phyloP scores from a whole-genome alignment of 2,797 vertebrate species.

The Centroberyx gerrardi region DNA sequence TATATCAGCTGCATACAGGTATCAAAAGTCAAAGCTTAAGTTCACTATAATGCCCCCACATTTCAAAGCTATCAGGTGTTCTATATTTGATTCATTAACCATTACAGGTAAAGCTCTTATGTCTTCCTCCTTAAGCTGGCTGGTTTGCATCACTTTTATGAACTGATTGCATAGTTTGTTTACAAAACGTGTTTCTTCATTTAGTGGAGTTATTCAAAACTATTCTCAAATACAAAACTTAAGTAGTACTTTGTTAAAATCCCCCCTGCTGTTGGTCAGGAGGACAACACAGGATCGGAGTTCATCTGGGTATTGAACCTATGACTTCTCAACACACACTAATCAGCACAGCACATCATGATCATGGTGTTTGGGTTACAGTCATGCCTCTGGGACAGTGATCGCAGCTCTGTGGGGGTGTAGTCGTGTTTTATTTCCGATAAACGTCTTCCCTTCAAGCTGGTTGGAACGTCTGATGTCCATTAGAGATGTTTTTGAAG shows the following conservation, averaged over 20 bases:
- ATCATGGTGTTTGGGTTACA: slow-evolving; percentile 69
- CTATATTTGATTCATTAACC: slow-evolving; percentile 7
- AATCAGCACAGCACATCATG: slow-evolving; percentile 52
- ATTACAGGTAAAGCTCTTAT: slow-evolving; percentile 4
- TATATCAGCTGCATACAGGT: not conserved
- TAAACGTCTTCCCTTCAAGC: slow-evolving; percentile 53
- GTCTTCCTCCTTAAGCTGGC: slow-evolving; percentile 8
- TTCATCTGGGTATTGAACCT: slow-evolving; percentile 21
- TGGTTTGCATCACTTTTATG: slow-evolving; percentile 18
- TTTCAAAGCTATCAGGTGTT: not conserved
- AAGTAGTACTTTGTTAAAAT: too few species aligned
- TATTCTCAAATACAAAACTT: too few species aligned
- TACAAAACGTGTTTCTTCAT: not conserved
- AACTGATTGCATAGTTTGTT: slow-evolving; percentile 4
- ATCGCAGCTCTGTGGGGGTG: slow-evolving; percentile 70
- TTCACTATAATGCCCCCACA: not conserved
- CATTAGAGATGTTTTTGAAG: slow-evolving; percentile 58
- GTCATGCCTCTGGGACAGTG: slow-evolving; percentile 61
- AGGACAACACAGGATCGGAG: slow-evolving; percentile 2
- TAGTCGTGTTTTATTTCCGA: slow-evolving; percentile 62
- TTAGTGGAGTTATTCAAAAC: too few species aligned
- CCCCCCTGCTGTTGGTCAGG: slow-evolving; percentile 18
- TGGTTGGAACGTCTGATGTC: slow-evolving; percentile 69
- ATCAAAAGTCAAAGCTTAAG: not conserved
- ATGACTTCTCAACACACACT: slow-evolving; percentile 36